Base-by-base conservation (phyloP, 1,140 invertebrate genomes). In the Kradibia gibbosae region DNA sequence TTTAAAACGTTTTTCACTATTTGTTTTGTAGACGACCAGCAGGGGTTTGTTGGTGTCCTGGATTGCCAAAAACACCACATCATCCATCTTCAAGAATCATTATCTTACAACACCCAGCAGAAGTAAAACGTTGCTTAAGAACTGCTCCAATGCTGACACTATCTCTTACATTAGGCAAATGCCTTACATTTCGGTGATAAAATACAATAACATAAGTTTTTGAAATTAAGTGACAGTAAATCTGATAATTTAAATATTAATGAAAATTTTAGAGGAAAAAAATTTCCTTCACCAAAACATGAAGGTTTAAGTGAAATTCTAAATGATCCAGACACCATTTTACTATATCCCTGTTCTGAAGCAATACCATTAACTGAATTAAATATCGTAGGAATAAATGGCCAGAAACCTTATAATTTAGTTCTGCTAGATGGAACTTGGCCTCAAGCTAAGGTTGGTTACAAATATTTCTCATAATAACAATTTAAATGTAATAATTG, bases 371-470 rank as follows among this genome's bases (percentile, higher is more conserved):
- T 95, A 28, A 93, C 95, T 86, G 92, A 95, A 79, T 85, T 92
- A 65, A 86, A 85, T 83, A 84, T 84, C 42, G 86, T 90, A 22
- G 85, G 86, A 65, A 78, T 86, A 88, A 83, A 87, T 85, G 85
- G 84, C 82, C 83, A 89, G 88, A 86, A 87, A 65, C 85, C 91
- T 17, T 97, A 96, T 86, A 98, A 97, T 90, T 91, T 98, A 55
- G 92, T 99, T 60, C 90, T 99, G 72, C 93, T 99, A 83, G 97
- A 99, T 93, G 97, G 97, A 42, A 99, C 97, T 48, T 99, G 97
- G 97, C 94, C 96, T 25, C 97, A 99, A 92, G 97, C 97, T 17
- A 97, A 97, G 82, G 91, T 91, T 85, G 81, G 73, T 53, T 62
- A 55, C 74, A 53, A 39, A 67, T 60, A 34, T 84, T 48, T 2